Conservation (phyloP, 2,113 vertebrate genomes). For the Varanus komodoensis region DNA sequence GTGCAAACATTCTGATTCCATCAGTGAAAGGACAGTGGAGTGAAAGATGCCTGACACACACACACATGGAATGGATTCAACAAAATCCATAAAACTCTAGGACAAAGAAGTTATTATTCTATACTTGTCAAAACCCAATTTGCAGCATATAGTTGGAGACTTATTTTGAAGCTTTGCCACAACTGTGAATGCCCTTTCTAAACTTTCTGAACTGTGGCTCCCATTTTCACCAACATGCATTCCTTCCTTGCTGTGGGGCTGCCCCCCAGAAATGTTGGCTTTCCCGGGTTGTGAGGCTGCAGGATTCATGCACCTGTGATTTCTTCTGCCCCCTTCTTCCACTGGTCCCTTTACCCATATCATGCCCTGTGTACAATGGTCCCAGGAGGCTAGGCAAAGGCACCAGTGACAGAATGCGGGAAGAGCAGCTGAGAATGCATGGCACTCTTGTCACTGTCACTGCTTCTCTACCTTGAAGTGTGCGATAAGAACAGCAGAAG, state of each 20-base stretch:
- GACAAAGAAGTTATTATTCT: neutral
- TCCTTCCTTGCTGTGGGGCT: neutral
- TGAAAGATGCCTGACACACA: too few relatives aligned
- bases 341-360: neutral
- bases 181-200: neutral
- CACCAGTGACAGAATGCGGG: too few relatives aligned
- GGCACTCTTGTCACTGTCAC: too few relatives aligned
- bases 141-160: neutral
- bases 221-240: neutral
- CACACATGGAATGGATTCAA: too few relatives aligned
- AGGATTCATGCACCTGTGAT: neutral
- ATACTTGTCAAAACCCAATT: neutral
- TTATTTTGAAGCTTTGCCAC: neutral
- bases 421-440: too few relatives aligned
- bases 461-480: too few relatives aligned
- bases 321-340: neutral
- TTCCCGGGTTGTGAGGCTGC: too few relatives aligned
- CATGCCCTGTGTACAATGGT: neutral
- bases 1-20: too few relatives aligned
- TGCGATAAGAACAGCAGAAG: too few relatives aligned
- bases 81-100: neutral
- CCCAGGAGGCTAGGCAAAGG: neutral
- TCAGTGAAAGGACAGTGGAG: too few relatives aligned
- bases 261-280: neutral
- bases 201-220: too few relatives aligned